phyloP scores from a whole-genome alignment of 2,113 vertebrate genomes.

The Lamprotornis superbus region DNA sequence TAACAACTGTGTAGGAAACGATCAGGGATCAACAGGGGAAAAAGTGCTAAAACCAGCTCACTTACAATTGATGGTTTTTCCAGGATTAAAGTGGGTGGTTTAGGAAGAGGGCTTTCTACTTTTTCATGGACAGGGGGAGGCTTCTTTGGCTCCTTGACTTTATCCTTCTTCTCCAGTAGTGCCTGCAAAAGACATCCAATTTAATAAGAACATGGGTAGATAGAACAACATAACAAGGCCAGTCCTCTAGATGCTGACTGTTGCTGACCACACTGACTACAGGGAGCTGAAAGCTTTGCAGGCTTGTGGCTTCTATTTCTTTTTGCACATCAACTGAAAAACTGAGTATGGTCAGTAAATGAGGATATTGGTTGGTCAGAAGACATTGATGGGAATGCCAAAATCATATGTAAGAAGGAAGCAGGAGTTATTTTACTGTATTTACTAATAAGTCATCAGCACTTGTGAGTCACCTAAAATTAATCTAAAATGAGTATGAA shows the following conservation, averaged over 20 bases:
- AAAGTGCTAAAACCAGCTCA: background rate
- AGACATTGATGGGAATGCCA: background rate
- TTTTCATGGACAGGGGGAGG: constrained; percentile 71
- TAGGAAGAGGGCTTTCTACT: constrained; percentile 71
- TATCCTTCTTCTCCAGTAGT: constrained; percentile 71
- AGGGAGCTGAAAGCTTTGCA: background rate
- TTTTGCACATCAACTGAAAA: background rate
- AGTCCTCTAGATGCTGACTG: background rate
- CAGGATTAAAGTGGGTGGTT: constrained; percentile 80
- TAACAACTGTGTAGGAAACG: background rate
- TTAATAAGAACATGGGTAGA: background rate
- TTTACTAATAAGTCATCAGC: background rate
- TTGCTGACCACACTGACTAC: background rate
- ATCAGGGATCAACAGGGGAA: background rate
- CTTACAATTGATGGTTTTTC: constrained; percentile 78
- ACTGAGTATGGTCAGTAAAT: background rate
- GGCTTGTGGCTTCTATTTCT: background rate
- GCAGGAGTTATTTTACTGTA: background rate
- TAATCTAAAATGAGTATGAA: background rate
- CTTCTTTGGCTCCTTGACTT: constrained; percentile 58
- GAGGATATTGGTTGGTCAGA: background rate
- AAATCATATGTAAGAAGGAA: background rate
- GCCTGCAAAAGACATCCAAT: constrained; percentile 65
- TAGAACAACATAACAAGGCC: background rate
- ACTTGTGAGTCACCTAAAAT: background rate